Evolutionary conservation across 2,888 invertebrate species (phyloP), one percentile per base, ranked within the genome.

Genomic region (Epinotia demarniana): DNA sequence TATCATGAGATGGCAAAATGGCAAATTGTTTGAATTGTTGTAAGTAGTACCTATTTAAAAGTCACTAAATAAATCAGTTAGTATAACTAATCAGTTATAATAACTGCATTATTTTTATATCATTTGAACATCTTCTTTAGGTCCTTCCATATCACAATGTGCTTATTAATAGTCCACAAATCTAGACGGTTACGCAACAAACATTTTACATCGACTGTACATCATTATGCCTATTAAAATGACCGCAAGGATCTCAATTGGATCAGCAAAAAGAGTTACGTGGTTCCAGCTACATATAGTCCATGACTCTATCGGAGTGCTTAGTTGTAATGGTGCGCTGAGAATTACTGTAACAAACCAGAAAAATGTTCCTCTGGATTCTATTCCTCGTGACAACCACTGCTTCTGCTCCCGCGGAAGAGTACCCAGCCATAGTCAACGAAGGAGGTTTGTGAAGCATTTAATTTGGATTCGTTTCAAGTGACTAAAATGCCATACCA

Each of bases 241-340:
- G 85, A 86, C 86, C 87, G 85, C 86, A 87, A 72, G 86, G 86
- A 87, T 84, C 88, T 89, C 92, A 92, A 92, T 92, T 92, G 92
- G 86, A 80, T 82, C 84, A 84, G 84, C 86, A 89, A 90, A 89
- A 91, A 89, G 87, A 88, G 85, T 85, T 85, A 84, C 85, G 81
- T 77, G 79, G 79, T 84, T 82, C 84, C 84, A 83, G 84, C 82
- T 83, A 84, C 89, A 90, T 92, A 90, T 87, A 91, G 89, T 83
- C 81, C 82, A 82, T 85, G 85, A 84, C 82, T 85, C 82, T 83
- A 83, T 86, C 85, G 77, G 79, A 80, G 79, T 79, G 79, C 81
- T 87, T 85, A 88, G 84, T 84, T 76, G 80, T 78, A 81, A 82
- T 80, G 77, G 46, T 75, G 19, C 75, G 39, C 12, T 18, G 69